Percentiles rank a stretch among this genome's conserved stretches.
These are phyloP conservation scores for Vulpes ferrilata DNA, from an alignment of 2,113 vertebrate species.

Conservation along the genomic window DNA sequence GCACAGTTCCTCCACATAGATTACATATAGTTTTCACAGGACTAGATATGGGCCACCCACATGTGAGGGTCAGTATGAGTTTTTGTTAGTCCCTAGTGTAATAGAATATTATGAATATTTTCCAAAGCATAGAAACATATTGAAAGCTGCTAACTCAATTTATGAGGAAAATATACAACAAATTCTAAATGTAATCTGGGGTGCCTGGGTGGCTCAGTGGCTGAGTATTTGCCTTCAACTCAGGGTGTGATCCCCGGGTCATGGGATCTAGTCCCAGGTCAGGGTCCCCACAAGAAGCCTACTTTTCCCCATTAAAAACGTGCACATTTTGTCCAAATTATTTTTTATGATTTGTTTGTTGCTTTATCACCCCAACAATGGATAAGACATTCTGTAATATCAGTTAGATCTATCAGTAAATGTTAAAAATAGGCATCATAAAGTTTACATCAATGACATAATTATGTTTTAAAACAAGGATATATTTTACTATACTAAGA, in stretches of 20 bases:
- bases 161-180: constrained; percentile 8
- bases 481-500: background rate
- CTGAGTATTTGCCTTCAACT: too few relatives aligned
- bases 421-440: background rate
- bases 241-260: too few relatives aligned
- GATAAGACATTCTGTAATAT: background rate
- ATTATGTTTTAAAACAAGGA: background rate
- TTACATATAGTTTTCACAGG: background rate
- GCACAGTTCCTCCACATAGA: background rate
- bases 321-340: background rate
- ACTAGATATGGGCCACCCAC: background rate
- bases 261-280: too few relatives aligned
- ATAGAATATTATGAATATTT: background rate
- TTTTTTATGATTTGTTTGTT: background rate
- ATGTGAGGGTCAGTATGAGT: background rate
- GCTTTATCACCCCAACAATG: background rate
- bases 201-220: too few relatives aligned
- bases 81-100: background rate
- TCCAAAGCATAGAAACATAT: background rate
- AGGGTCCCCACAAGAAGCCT: too few relatives aligned
- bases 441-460: background rate
- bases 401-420: background rate
- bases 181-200: background rate
- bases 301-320: background rate
- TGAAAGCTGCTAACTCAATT: background rate